A percentile compares a stretch with the other conserved stretches of the same genome.
These are phyloP conservation scores for Nasonia giraulti DNA, from an alignment of 1,140 invertebrate species.

Conservation along the genomic window DNA sequence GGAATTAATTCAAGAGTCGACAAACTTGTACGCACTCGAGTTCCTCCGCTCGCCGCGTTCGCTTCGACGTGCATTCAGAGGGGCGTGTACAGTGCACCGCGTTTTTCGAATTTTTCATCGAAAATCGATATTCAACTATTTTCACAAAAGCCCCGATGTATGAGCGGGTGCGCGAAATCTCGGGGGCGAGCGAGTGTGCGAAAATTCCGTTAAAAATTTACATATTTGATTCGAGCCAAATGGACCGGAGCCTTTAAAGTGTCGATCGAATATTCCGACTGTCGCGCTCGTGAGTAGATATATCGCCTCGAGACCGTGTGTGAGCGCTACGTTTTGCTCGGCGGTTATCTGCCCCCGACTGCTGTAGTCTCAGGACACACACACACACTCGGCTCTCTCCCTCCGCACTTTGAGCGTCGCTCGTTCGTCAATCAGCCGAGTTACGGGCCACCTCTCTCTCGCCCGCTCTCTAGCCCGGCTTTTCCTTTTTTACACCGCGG, in stretches of 20 bases:
- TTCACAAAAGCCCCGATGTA: background rate
- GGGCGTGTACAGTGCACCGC: no score
- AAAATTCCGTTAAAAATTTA: conserved; percentile 30
- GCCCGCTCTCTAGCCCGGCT: background rate
- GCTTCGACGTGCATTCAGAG: background rate
- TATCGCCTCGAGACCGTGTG: background rate
- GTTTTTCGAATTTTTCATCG: no score
- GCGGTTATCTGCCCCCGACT: background rate
- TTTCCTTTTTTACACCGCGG: background rate
- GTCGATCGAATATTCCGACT: conserved; percentile 32
- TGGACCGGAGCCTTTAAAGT: conserved; percentile 24
- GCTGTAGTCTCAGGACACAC: background rate
- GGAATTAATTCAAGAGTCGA: conserved; percentile 20
- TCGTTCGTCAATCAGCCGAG: conserved; percentile 52
- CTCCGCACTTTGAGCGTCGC: conserved; percentile 44
- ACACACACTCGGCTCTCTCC: background rate
- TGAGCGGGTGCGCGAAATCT: background rate
- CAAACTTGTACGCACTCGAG: conserved; percentile 5
- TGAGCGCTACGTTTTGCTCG: background rate
- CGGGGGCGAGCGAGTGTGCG: background rate
- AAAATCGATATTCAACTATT: background rate
- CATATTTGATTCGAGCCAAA: conserved; percentile 39
- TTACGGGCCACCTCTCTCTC: background rate
- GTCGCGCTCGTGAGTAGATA: conserved; percentile 19
- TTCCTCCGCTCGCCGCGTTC: background rate